phyloP scores from a whole-genome alignment of 2,113 vertebrate genomes.

The Cairina moschata region DNA sequence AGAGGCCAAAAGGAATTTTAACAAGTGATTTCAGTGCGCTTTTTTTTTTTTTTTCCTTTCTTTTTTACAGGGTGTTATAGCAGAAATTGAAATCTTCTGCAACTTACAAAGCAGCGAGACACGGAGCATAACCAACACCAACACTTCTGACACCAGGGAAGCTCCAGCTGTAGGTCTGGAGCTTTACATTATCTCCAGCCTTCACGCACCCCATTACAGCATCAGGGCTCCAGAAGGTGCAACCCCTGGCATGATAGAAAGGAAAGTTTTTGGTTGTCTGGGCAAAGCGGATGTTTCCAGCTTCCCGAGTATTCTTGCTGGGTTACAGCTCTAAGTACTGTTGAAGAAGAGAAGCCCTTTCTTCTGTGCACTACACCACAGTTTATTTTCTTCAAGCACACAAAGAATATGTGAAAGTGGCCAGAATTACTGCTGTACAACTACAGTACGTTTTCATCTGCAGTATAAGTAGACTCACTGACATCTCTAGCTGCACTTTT shows the following conservation, averaged over 20 bases:
- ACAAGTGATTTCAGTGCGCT: conserved; percentile 21
- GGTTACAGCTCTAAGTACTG: not conserved
- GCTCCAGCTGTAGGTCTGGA: not conserved
- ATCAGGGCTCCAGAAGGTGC: not conserved
- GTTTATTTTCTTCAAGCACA: conserved; percentile 16
- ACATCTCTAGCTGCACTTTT: not conserved
- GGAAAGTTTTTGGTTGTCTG: not conserved
- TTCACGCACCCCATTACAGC: not conserved
- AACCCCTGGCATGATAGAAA: not conserved
- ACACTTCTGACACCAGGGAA: not conserved
- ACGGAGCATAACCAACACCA: conserved; percentile 31
- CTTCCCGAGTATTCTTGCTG: not conserved
- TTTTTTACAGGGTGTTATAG: conserved; percentile 45
- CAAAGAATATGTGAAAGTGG: not conserved
- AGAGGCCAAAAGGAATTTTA: conserved; percentile 49
- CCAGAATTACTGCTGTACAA: not conserved
- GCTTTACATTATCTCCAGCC: not conserved
- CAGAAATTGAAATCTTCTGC: conserved; percentile 33
- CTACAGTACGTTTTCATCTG: not conserved
- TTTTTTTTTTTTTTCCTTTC: conserved; percentile 30
- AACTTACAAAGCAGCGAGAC: conserved; percentile 39
- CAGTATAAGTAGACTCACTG: not conserved
- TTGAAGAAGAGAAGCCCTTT: not conserved
- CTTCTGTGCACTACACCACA: not conserved
- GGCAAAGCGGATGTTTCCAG: not conserved